Evolutionary conservation across 2,888 invertebrate genomes (phyloP).

Genomic region (Aricia artaxerxes): DNA sequence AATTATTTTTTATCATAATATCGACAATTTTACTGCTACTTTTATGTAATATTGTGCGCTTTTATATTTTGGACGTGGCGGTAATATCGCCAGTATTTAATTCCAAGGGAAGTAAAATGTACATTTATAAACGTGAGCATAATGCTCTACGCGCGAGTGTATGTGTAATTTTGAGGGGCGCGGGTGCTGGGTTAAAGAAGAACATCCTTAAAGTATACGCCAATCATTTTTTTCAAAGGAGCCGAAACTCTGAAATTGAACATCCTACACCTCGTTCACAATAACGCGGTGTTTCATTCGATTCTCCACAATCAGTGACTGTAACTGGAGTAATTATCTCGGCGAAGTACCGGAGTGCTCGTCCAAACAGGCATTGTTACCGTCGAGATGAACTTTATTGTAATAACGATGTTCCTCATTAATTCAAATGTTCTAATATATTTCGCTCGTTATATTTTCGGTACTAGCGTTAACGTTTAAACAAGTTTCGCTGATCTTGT

Average conservation of each 20-base stretch:
- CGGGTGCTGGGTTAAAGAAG: background rate
- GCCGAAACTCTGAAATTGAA: background rate
- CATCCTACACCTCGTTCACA: slow-evolving; percentile 1
- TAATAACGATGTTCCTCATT: slow-evolving; percentile 42
- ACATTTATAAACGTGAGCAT: too few relatives aligned
- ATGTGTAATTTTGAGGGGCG: too few relatives aligned
- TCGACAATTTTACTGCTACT: too few relatives aligned
- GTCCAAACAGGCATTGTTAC: slow-evolving; percentile 43
- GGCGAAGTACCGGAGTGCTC: slow-evolving; percentile 38
- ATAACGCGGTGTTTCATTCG: slow-evolving; percentile 25
- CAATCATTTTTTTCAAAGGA: background rate
- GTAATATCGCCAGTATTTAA: too few relatives aligned
- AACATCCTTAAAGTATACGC: background rate
- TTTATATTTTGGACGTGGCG: too few relatives aligned
- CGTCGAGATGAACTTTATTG: slow-evolving; percentile 40
- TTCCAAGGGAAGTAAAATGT: too few relatives aligned
- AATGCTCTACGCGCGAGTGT: too few relatives aligned
- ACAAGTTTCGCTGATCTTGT: background rate
- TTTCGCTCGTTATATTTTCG: slow-evolving; percentile 18
- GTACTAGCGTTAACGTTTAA: background rate
- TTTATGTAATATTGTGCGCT: too few relatives aligned
- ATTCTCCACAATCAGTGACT: slow-evolving; percentile 38
- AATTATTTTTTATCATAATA: too few relatives aligned
- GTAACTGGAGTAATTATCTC: slow-evolving; percentile 43
- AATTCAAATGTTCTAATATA: slow-evolving; percentile 27